A percentile compares a stretch with the other conserved stretches of the same genome.
phyloP scores from a whole-genome alignment of 1,140 invertebrate genomes.

The Hormaphis cornu region DNA sequence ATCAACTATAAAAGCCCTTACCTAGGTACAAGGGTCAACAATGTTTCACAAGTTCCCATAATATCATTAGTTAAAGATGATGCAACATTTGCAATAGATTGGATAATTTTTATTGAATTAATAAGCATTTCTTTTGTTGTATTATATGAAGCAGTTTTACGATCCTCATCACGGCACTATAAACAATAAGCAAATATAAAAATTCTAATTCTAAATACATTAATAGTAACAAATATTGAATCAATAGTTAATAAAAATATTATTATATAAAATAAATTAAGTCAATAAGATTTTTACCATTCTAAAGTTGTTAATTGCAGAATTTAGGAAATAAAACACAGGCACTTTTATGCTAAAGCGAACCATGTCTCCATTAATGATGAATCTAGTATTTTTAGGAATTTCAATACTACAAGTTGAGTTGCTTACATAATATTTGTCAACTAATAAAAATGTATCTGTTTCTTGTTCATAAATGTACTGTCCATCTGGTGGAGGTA shows the following conservation, averaged over 20 bases:
- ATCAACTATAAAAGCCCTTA: neutral
- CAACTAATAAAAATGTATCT: conserved; percentile 3
- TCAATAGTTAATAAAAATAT: too few relatives aligned
- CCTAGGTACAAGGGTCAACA: conserved; percentile 25
- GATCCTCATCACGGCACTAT: conserved; percentile 20
- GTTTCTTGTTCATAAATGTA: conserved; percentile 25
- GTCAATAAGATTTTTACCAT: neutral
- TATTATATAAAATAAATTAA: neutral
- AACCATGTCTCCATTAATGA: conserved; percentile 7
- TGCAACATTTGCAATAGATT: conserved; percentile 12
- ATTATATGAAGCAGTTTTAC: conserved; percentile 2
- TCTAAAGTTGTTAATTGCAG: conserved; percentile 19
- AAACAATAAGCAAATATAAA: neutral
- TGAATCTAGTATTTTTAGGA: conserved; percentile 12
- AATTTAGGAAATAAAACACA: conserved; percentile 8
- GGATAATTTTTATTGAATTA: conserved; percentile 18
- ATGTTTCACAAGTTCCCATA: conserved; percentile 20
- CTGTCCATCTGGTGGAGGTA: conserved; percentile 7
- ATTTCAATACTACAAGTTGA: conserved; percentile 3
- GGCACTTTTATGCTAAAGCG: conserved; percentile 1
- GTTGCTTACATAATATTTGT: conserved; percentile 2
- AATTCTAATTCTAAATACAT: neutral
- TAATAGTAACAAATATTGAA: neutral
- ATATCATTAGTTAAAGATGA: conserved; percentile 23
- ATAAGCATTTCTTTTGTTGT: conserved; percentile 11